phyloP scores from a whole-genome alignment of 2,888 invertebrate species.

The Trachelus tabidus region DNA sequence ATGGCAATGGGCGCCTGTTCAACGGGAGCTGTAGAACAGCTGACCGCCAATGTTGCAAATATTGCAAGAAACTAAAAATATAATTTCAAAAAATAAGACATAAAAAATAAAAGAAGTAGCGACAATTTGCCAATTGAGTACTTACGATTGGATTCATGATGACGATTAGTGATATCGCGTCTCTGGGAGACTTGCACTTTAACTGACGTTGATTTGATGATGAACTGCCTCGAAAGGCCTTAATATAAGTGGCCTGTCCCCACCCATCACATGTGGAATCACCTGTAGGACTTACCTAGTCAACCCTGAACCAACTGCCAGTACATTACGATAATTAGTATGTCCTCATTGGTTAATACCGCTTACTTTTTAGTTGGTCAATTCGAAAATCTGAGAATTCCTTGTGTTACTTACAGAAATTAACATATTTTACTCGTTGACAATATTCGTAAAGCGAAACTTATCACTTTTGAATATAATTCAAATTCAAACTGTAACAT shows the following conservation, averaged over 20 bases:
- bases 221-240: background rate
- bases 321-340: background rate
- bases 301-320: background rate
- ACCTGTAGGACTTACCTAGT: background rate
- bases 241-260: background rate
- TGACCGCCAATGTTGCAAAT: background rate
- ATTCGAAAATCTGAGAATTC: background rate
- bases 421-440: background rate
- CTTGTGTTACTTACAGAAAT: background rate
- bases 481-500: background rate
- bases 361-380: background rate
- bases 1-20: constrained; percentile 27
- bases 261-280: background rate
- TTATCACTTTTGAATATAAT: background rate
- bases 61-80: background rate
- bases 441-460: background rate
- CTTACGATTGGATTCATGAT: background rate
- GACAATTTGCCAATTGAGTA: background rate
- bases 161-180: background rate
- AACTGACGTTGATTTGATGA: background rate
- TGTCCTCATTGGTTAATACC: background rate
- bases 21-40: background rate
- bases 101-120: background rate
- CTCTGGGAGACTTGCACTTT: background rate
- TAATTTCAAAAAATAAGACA: background rate